Evolutionary conservation across 2,113 vertebrate species (phyloP), one percentile per base, ranked within the genome.

Genomic region (Epinephelus cyanopodus): DNA sequence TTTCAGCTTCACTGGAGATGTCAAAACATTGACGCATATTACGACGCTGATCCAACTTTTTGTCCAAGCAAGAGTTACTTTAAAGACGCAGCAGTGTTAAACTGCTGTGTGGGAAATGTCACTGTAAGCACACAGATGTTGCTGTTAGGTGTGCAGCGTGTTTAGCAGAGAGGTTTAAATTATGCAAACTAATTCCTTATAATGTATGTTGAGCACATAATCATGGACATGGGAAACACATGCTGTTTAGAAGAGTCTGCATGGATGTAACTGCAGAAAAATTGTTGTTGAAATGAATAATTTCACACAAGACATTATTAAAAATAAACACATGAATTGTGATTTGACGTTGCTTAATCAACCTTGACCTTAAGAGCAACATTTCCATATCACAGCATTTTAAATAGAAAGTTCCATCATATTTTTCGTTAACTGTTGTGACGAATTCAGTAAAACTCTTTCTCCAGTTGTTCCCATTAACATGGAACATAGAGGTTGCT

Each of bases 11-110:
- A 84, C 67, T 74, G 91, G 60, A 85, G 71, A 82, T 14, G 70
- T 91, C 82, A 89, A 84, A 92, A 90, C 83, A 86, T 72, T 71
- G 87, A 29, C 74, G 80, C n/a, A 29, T 73, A 84, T 86, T 85
- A 81, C 82, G 69, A 65, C 54, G 75, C 47, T 80, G 78, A 92
- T 88, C 93, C 74, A 77, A 74, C 77, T 86, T 87, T 67, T 53
- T 42, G 74, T 90, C 67, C 73, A 71, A 81, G 71, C 81, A 67
- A 77, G 64, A 64, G 45, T 65, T 15, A 45, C 62, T 79, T 81
- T 42, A 82, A 69, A 81, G 73, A 56, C 33, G 11, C 63, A n/a
- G 60, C 39, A 2, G 47, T 56, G 60, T 76, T 66, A 18, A 75
- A 72, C 66, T 53, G 63, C 52, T 75, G 56, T 13, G 53, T 9